phyloP scores from a whole-genome alignment of 92 coral and sea anemone genomes.

The Blastomussa wellsi region DNA sequence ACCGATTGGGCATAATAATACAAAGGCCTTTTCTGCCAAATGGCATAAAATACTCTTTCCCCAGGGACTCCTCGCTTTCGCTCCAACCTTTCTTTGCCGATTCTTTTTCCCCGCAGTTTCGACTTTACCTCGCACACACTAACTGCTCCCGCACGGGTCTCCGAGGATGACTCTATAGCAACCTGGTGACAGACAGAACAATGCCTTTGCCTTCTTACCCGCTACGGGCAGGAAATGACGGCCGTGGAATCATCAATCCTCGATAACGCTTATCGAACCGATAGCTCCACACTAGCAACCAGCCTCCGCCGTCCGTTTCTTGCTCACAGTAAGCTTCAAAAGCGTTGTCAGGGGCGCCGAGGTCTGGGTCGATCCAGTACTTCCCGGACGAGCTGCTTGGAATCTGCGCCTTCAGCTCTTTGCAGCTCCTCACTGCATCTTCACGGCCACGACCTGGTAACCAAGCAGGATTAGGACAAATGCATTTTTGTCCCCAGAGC shows the following conservation, averaged over 20 bases:
- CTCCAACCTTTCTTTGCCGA: no score
- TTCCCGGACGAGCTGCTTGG: background rate
- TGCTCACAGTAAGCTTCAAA: conserved; percentile 36
- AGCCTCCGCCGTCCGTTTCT: conserved; percentile 34
- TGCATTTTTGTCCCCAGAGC: no score
- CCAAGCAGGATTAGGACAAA: background rate
- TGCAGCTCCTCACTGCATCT: conserved; percentile 13
- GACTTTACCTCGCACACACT: no score
- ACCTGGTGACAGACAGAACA: background rate
- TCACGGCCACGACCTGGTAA: background rate
- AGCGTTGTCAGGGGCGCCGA: conserved; percentile 17
- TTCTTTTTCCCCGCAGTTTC: no score
- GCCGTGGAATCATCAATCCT: background rate
- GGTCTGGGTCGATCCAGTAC: conserved; percentile 40
- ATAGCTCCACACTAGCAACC: conserved; percentile 43
- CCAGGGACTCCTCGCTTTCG: no score
- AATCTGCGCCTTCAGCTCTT: conserved; percentile 16
- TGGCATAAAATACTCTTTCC: no score
- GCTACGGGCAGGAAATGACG: background rate
- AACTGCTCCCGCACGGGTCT: no score
- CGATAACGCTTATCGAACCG: background rate
- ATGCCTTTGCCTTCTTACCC: background rate
- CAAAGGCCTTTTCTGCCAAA: no score
- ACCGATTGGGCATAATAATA: no score
- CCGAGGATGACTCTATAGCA: no score